phyloP scores from a whole-genome alignment of 2,888 invertebrate species.

The Andrena dorsata region DNA sequence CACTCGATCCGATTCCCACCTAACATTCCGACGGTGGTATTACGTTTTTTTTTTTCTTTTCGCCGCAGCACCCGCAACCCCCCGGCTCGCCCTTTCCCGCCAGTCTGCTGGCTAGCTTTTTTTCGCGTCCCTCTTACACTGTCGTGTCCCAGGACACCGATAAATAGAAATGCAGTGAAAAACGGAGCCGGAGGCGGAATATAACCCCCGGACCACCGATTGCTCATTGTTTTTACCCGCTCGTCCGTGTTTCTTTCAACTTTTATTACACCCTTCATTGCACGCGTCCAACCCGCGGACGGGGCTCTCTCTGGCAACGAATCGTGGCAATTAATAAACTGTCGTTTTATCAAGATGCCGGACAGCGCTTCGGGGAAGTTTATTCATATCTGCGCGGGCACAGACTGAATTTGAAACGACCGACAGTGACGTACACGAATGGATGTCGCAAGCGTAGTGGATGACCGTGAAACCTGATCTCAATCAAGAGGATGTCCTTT shows the following conservation, averaged over 20 bases:
- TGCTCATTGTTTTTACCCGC: constrained; percentile 70
- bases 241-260: constrained; percentile 27
- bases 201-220: constrained; percentile 63
- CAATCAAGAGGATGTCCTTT: too few relatives aligned
- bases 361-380: too few relatives aligned
- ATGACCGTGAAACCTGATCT: too few relatives aligned
- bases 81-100: constrained; percentile 3
- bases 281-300: constrained; percentile 4
- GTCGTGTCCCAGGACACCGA: constrained; percentile 58
- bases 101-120: constrained; percentile 26
- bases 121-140: constrained; percentile 41
- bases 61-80: background rate
- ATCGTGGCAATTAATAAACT: constrained; percentile 41
- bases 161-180: constrained; percentile 69
- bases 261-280: constrained; percentile 17
- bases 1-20: constrained; percentile 55
- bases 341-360: constrained; percentile 2
- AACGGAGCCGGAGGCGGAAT: constrained; percentile 51
- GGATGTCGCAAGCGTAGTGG: too few relatives aligned
- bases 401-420: background rate
- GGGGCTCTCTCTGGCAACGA: background rate
- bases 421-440: background rate
- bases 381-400: background rate
- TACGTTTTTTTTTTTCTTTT: constrained; percentile 64
- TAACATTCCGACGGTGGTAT: constrained; percentile 66